Base-by-base conservation (phyloP, 2,113 vertebrate genomes). In the Heterocephalus glaber region DNA sequence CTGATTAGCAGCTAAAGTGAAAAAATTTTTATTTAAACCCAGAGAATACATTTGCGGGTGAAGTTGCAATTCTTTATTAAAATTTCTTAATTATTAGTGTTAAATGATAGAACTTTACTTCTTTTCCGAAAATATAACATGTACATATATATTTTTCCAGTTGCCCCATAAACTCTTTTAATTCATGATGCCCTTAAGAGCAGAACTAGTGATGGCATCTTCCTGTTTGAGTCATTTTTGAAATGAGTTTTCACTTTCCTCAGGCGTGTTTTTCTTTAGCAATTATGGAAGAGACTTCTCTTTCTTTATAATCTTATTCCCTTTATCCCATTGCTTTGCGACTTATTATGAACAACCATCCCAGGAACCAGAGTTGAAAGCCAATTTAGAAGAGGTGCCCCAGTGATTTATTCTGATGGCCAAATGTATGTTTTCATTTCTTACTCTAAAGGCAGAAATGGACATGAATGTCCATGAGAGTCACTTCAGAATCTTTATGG, bases 211-310 rank as follows among this genome's bases (percentile, higher is more conserved):
- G 54, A 74, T 28, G 1, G 26, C 76, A 44, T 38, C 38, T 81
- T 35, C 77, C 65, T 70, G 13, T 82, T 94, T 82, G 44, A 87
- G 89, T 90, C 9, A 38, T 76, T 72, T 49, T 87, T 77, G 35
- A 97, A 97, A 95, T 91, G 66, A 96, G 16, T 24, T 97, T 72
- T 96, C 13, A 66, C 92, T 95, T 90, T 96, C 86, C 41, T 95
- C 65, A 89, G 33, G 19, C 35, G 96, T 95, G 7, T 56, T 97
- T 56, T 97, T 97, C 90, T 79, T 81, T 95, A 90, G 66, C 72
- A 96, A 56, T 97, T 94, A 93, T n/a, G 93, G 96, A 96, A 96
- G 83, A 92, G 82, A 79, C n/a, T 22, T 30, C 44, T 16, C n/a
- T 86, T 94, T 87, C 7, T 93, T 92, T 19, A 86, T 24, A 93